Conservation (phyloP, 2,113 vertebrate genomes). For the Narcine bancroftii region DNA sequence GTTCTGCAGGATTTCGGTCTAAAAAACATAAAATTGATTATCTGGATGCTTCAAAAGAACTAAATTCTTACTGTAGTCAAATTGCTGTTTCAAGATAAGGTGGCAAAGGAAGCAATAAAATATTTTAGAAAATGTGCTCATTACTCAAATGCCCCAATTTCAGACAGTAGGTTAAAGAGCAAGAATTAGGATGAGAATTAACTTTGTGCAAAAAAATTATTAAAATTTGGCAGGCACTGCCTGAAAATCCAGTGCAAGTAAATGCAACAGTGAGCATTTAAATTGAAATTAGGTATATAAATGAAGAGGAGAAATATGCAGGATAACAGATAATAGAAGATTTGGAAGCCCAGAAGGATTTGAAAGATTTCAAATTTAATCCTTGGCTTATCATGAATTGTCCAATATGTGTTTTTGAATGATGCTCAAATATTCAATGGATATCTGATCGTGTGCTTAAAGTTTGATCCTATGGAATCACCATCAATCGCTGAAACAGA, state of each 20-base stretch:
- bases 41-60: not conserved
- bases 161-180: not conserved
- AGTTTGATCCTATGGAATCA: not conserved
- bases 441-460: not conserved
- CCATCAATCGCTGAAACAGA: too few species aligned
- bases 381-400: not conserved
- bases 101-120: not conserved
- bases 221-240: not conserved
- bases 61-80: not conserved
- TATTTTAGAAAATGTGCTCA: not conserved
- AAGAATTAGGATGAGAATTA: not conserved
- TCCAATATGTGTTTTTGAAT: not conserved
- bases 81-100: not conserved
- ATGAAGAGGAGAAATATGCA: not conserved
- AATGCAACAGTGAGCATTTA: not conserved
- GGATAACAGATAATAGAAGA: not conserved
- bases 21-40: too few species aligned
- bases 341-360: not conserved
- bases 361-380: not conserved
- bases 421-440: not conserved
- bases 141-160: not conserved
- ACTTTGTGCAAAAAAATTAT: not conserved
- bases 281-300: not conserved
- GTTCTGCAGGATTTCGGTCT: too few species aligned
- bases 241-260: not conserved